A percentile compares a stretch with the other conserved stretches of the same genome.
Evolutionary conservation across 2,113 vertebrate species (phyloP).

Genomic region (Apus apus): DNA sequence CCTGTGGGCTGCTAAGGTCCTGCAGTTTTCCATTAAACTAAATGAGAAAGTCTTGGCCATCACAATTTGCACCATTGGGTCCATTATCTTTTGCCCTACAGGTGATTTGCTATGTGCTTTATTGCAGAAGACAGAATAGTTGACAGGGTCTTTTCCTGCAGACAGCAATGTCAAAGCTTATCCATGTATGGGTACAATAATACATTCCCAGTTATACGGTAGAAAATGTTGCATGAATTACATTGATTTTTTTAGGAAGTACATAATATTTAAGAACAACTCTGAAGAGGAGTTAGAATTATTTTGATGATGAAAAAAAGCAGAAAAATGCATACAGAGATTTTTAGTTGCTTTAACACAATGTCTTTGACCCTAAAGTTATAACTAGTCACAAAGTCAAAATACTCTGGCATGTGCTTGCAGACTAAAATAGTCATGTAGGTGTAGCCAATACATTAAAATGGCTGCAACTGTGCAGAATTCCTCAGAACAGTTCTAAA

Average conservation of each 20-base stretch:
- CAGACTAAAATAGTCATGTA: not conserved
- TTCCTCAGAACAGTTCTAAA: not conserved
- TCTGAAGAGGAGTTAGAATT: not conserved
- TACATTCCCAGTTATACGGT: not conserved
- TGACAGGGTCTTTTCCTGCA: not conserved
- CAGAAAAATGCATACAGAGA: not conserved
- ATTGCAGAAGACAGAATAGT: not conserved
- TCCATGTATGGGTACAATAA: fast-evolving
- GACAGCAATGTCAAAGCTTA: not conserved
- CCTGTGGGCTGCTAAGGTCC: constrained; percentile 17
- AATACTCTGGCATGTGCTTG: not conserved
- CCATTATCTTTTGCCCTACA: constrained; percentile 42
- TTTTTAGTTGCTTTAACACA: not conserved
- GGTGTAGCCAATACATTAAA: not conserved
- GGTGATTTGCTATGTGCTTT: constrained; percentile 28
- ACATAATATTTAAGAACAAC: not conserved
- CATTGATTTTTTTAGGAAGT: not conserved
- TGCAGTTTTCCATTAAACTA: constrained; percentile 41
- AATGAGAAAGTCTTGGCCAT: constrained; percentile 45
- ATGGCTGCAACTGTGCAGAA: not conserved
- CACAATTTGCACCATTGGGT: constrained; percentile 14
- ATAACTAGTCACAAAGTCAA: not conserved
- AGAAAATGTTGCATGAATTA: not conserved
- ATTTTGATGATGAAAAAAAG: not conserved
- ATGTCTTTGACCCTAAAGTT: not conserved